Base-by-base conservation (phyloP, 2,888 invertebrate species). In the Polydrusus pterygomalis region DNA sequence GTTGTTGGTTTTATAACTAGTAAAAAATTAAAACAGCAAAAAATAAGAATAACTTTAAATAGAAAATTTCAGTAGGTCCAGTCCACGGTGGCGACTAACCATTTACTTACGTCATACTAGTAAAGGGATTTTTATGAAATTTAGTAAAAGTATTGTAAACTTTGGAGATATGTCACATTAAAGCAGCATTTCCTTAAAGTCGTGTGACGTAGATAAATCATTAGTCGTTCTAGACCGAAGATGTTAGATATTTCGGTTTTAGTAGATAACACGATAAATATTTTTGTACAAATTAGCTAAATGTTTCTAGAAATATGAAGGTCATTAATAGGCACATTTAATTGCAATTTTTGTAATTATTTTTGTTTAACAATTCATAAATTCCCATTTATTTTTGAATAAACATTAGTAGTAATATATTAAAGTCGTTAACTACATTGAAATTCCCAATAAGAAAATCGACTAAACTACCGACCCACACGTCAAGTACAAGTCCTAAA, bases 231-330 rank as follows among this genome's bases (percentile, higher is more conserved):
- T 25, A 5, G 5, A 25, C 25, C 25, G 5, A 25, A 3, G 25
- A 25, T 25, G n/a, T 38, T 67, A 51, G 25, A 67, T 20, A 49
- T 47, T 67, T 67, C 18, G 2, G 34, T 56, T 62, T 62, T 20
- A 56, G 62, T 62, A 70, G 60, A 60, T 60, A 68, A 63, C 45
- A 63, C 67, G 34, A 38, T 54, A 38, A 17, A 43, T 45, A 62
- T 56, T 25, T 74, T 75, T 75, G 65, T 75, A 75, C 75, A 74
- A 54, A 75, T 75, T 75, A 70, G 65, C 75, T 75, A 75, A 34
- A 75, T 17, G 67, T 60, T 70, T 70, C 11, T 60, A 60, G 58
- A 60, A 38, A 38, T 60, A 70, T 13, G 62, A 70, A 67, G 65
- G 67, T 73, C 67, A 60, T 70, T 60, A 70, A 74, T 71, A 75